These are phyloP conservation scores for Agonopterix subpropinquella DNA, from an alignment of 2,888 invertebrate genomes.

Conservation along the genomic window DNA sequence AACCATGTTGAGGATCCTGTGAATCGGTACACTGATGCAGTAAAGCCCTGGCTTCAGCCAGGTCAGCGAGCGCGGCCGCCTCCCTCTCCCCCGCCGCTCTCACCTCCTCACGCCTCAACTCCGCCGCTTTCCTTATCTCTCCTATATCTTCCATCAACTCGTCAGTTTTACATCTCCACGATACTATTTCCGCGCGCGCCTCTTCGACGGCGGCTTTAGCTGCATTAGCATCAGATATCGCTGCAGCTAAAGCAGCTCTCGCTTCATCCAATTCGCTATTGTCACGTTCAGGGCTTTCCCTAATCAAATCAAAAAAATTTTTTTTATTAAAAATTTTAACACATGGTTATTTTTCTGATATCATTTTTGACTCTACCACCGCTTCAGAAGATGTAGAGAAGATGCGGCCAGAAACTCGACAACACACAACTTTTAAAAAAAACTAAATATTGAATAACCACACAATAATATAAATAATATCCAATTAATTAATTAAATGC, in stretches of 20 bases:
- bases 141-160: conserved; percentile 47
- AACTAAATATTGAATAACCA: too few relatives aligned
- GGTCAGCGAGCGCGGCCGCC: conserved; percentile 47
- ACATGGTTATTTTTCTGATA: too few relatives aligned
- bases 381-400: too few relatives aligned
- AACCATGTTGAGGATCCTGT: conserved; percentile 58
- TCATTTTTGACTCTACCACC: too few relatives aligned
- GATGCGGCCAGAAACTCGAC: too few relatives aligned
- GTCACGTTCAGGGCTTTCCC: conserved; percentile 46
- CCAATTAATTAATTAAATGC: too few relatives aligned
- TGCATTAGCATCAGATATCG: conserved; percentile 39
- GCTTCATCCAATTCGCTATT: conserved; percentile 54
- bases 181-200: conserved; percentile 37
- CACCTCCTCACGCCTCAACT: conserved; percentile 51
- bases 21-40: conserved; percentile 50
- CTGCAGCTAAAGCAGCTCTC: conserved; percentile 34
- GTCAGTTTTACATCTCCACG: conserved; percentile 54
- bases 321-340: too few relatives aligned
- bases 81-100: conserved; percentile 51
- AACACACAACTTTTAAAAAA: too few relatives aligned
- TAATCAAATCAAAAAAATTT: neutral
- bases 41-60: conserved; percentile 55
- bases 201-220: conserved; percentile 48
- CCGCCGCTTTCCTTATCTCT: conserved; percentile 48
- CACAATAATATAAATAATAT: too few relatives aligned